Percentiles rank a stretch among this genome's conserved stretches.
These are phyloP conservation scores for Lycocerus yunnanus DNA, from an alignment of 2,888 invertebrate species.

Conservation along the genomic window DNA sequence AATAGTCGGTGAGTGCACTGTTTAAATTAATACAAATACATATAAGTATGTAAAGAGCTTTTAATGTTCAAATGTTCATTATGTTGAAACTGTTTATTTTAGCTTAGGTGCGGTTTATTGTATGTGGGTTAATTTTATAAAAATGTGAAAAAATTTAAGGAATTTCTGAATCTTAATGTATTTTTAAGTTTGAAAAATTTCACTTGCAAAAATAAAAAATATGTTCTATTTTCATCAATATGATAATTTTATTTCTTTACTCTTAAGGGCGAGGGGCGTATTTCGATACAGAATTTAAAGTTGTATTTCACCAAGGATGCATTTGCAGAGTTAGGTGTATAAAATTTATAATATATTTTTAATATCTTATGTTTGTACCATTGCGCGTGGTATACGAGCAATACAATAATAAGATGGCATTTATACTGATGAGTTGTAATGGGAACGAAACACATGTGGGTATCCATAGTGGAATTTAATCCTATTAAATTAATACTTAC, in stretches of 20 bases:
- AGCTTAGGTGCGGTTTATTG: not conserved
- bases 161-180: not conserved
- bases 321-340: not conserved
- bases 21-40: conserved; percentile 37
- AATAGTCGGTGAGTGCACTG: conserved; percentile 28
- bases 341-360: too few species aligned
- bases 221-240: too few species aligned
- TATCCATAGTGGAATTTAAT: not conserved
- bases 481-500: not conserved
- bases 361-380: too few species aligned
- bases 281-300: not conserved
- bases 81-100: not conserved
- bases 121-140: not conserved
- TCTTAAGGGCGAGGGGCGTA: not conserved
- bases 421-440: not conserved
- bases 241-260: not conserved
- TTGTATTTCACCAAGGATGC: not conserved
- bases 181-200: not conserved
- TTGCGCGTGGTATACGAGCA: too few species aligned
- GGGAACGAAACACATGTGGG: not conserved
- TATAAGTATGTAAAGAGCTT: not conserved
- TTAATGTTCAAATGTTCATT: not conserved
- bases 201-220: not conserved
- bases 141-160: not conserved
- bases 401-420: too few species aligned